Evolutionary conservation across 2,113 vertebrate genomes (phyloP).

Genomic region (Agapornis roseicollis): DNA sequence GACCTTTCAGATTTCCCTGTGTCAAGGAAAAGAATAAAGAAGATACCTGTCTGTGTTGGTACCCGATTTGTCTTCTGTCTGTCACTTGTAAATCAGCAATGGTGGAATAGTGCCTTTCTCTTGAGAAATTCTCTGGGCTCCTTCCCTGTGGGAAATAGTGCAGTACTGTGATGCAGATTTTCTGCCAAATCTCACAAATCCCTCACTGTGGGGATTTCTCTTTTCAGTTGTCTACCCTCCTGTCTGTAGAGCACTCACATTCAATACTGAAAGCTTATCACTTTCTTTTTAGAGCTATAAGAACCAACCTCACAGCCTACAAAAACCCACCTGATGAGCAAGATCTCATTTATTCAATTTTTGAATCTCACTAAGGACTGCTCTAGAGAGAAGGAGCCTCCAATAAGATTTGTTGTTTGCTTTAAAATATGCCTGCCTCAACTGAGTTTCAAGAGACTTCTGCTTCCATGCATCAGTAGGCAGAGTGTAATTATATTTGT

Average conservation of each 20-base stretch:
- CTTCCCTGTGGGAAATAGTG: constrained; percentile 36
- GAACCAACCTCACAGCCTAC: constrained; percentile 46
- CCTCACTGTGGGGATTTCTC: constrained; percentile 61
- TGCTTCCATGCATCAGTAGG: background rate
- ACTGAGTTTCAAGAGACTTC: constrained; percentile 11
- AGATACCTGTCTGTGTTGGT: background rate
- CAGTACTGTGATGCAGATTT: constrained; percentile 66
- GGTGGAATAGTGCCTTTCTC: constrained; percentile 22
- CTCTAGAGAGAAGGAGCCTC: constrained; percentile 14
- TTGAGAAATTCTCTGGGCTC: constrained; percentile 21
- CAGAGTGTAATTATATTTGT: constrained; percentile 31
- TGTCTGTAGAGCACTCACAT: constrained; percentile 51
- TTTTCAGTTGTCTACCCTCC: constrained; percentile 39
- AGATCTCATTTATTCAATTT: constrained; percentile 12
- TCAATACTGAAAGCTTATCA: constrained; percentile 55
- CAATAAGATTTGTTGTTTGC: constrained; percentile 41
- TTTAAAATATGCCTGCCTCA: constrained; percentile 11
- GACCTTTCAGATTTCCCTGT: constrained; percentile 6
- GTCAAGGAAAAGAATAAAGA: background rate
- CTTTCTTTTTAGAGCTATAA: constrained; percentile 59
- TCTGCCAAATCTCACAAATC: constrained; percentile 63
- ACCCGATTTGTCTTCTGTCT: constrained; percentile 5
- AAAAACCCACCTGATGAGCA: constrained; percentile 50
- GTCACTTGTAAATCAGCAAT: constrained; percentile 18
- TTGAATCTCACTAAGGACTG: constrained; percentile 35